Evolutionary conservation across 2,113 vertebrate species (phyloP).

Genomic region (Scomber colias): DNA sequence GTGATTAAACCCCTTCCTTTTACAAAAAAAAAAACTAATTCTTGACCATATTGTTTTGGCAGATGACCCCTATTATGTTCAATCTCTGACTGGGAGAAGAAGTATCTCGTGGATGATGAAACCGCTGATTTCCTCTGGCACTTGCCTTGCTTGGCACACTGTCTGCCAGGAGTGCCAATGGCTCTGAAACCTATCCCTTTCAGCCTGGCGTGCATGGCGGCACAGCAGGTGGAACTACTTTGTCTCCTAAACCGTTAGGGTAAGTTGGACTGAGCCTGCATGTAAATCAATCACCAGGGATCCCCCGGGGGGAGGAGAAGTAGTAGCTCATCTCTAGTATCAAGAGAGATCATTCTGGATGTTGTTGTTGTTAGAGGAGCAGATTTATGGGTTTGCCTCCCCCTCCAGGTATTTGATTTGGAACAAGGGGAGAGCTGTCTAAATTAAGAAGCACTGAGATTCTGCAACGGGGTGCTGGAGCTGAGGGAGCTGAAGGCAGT

Average conservation of each 20-base stretch:
- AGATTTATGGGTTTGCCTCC: slow-evolving; percentile 58
- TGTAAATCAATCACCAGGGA: slow-evolving; percentile 61
- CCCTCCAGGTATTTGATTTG: slow-evolving; percentile 68
- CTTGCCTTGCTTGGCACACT: slow-evolving; percentile 40
- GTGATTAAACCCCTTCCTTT: slow-evolving; percentile 49
- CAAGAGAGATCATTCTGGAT: slow-evolving; percentile 57
- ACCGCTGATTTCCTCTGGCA: slow-evolving; percentile 56
- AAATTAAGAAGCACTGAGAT: slow-evolving; percentile 57
- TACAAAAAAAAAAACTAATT: slow-evolving; percentile 65
- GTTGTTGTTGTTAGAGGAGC: slow-evolving; percentile 66
- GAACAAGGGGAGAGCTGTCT: slow-evolving; percentile 45
- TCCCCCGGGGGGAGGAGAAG: slow-evolving; percentile 24
- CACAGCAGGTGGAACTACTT: slow-evolving; percentile 62
- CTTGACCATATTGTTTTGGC: slow-evolving; percentile 62
- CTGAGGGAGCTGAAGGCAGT: slow-evolving; percentile 12
- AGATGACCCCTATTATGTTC: slow-evolving; percentile 52
- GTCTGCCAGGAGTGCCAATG: slow-evolving; percentile 30
- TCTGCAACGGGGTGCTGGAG: slow-evolving; percentile 14
- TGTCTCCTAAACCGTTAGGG: slow-evolving; percentile 24
- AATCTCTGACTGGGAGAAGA: slow-evolving; percentile 48
- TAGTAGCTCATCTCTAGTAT: slow-evolving; percentile 64
- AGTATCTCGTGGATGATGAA: slow-evolving; percentile 64
- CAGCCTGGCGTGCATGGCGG: slow-evolving; percentile 11
- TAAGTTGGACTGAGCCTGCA: slow-evolving; percentile 26
- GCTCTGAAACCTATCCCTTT: slow-evolving; percentile 44